phyloP scores from a whole-genome alignment of 2,113 vertebrate genomes.

The Bufo bufo region DNA sequence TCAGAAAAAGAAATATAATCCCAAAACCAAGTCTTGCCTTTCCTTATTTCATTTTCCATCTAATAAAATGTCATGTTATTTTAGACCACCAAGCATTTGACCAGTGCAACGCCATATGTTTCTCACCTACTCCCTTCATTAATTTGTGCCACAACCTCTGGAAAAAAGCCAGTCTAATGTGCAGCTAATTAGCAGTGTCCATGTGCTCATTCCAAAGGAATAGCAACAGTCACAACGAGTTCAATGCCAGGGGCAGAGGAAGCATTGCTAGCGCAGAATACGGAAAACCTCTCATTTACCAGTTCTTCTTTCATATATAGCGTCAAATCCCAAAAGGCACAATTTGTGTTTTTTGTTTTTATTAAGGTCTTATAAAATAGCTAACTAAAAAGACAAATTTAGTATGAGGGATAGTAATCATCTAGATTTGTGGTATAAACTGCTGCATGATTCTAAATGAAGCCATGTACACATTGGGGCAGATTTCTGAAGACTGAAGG shows the following conservation, averaged over 20 bases:
- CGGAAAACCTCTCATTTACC: neutral
- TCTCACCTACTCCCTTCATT: constrained; percentile 66
- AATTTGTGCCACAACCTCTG: constrained; percentile 70
- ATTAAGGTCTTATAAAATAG: no score
- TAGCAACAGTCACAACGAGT: constrained; percentile 3
- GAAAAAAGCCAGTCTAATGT: constrained; percentile 69
- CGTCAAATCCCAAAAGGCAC: neutral
- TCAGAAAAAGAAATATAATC: neutral
- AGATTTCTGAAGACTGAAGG: neutral
- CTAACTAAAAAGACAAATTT: neutral
- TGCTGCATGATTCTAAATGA: neutral
- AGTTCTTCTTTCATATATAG: neutral
- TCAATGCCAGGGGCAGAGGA: constrained; percentile 42
- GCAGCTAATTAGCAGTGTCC: constrained; percentile 67
- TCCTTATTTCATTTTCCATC: constrained; percentile 57
- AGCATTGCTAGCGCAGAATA: neutral
- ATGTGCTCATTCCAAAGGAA: constrained; percentile 62
- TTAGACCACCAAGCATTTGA: constrained; percentile 64
- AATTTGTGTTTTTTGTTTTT: no score
- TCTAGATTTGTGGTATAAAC: neutral
- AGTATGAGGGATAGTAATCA: neutral
- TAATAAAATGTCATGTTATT: constrained; percentile 64
- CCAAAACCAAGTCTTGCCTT: neutral
- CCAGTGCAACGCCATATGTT: constrained; percentile 61
- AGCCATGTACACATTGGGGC: neutral